Evolutionary conservation across 2,888 invertebrate genomes (phyloP), one percentile per base, ranked within the genome.

Genomic region (Magallana nippona): DNA sequence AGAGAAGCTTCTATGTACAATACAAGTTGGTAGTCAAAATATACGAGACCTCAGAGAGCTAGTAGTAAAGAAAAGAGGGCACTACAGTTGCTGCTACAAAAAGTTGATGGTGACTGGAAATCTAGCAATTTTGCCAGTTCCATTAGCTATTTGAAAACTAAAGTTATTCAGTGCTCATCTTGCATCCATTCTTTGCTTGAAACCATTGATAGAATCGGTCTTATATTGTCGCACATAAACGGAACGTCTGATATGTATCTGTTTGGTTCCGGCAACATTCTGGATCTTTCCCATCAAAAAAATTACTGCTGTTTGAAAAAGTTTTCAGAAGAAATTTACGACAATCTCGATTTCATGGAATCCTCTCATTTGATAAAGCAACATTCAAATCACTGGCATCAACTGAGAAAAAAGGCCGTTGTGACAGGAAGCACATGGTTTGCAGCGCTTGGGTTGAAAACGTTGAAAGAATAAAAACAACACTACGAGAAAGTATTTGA

Each of bases 361-460:
- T 44, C 32, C 1, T 44, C 32, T 0, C 32, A 60, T 10, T 60
- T 60, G 8, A 17, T 27, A 60, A 19, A 60, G 10, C n/a, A 60
- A 60, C 17, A n/a, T 60, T 60, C 15, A 5, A 60, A 60, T 60
- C n/a, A 60, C 15, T 60, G n/a, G 60, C 60, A 60, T n/a, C 60
- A 60, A 19, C 2, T 60, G 17, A 60, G 60, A 19, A 19, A 60
- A 17, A 60, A 60, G 17, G 60, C 60, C n/a, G 60, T 60, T 17
- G 60, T 60, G 60, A 60, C 60, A 60, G 60, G n/a, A 60, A 60
- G 60, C n/a, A n/a, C 60, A 60, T 60, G 60, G 60, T 60, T 60
- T 60, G 15, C 60, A 60, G 60, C 60, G 60, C 17, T 60, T 60
- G 60, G 60, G 19, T 60, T 60, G 5, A 60, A 60, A 10, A 60